Conservation (phyloP, 2,113 vertebrate genomes). For the Ia io region DNA sequence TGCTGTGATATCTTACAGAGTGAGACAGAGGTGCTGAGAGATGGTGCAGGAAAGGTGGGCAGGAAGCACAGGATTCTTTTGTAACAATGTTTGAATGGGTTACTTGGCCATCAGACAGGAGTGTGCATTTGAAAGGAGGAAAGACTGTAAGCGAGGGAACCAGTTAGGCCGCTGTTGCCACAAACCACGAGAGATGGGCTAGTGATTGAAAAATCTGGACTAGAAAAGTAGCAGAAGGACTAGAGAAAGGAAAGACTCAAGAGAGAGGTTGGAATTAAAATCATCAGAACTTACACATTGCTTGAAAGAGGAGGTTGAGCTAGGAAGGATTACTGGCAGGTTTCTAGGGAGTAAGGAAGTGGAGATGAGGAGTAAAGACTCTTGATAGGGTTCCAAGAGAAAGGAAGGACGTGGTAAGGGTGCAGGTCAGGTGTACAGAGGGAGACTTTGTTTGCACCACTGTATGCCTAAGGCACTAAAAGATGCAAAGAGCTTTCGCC, state of each 20-base stretch:
- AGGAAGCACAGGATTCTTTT: background rate
- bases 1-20: background rate
- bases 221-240: background rate
- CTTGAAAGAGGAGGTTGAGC: background rate
- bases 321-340: too few species aligned
- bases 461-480: rapidly evolving
- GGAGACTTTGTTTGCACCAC: background rate
- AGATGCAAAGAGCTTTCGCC: background rate
- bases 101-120: background rate
- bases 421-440: background rate
- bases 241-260: too few species aligned
- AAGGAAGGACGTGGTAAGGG: background rate
- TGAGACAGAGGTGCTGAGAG: background rate
- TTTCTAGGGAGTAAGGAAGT: background rate
- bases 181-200: background rate
- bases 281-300: background rate
- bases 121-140: background rate
- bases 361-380: too few species aligned
- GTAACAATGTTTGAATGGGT: background rate
- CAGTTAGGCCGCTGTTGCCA: background rate
- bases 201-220: background rate
- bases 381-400: background rate
- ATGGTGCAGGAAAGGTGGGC: background rate
- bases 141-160: background rate
- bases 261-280: background rate